phyloP scores from a whole-genome alignment of 2,888 invertebrate genomes.

The Ferdinandea cuprea region DNA sequence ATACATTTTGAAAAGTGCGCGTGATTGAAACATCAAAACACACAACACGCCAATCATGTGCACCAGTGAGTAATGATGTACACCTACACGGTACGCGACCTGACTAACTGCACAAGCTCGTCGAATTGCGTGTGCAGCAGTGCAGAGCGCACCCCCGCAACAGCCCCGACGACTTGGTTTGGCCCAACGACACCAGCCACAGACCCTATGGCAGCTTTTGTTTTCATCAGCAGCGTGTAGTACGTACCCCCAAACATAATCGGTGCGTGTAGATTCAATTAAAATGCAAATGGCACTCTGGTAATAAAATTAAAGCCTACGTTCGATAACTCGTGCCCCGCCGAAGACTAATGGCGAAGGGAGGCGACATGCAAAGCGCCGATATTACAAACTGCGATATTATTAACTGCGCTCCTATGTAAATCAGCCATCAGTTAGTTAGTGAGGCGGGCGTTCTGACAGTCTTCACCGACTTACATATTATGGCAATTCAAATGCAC shows the following conservation, averaged over 20 bases:
- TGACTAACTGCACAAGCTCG: slow-evolving; percentile 41
- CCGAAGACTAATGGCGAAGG: slow-evolving; percentile 28
- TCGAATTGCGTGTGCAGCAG: slow-evolving; percentile 60
- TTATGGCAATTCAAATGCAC: slow-evolving; percentile 33
- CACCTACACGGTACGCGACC: slow-evolving; percentile 56
- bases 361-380: slow-evolving; percentile 72
- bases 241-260: slow-evolving; percentile 26
- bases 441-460: slow-evolving; percentile 42
- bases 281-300: slow-evolving; percentile 71
- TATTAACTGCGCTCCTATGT: slow-evolving; percentile 69
- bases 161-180: slow-evolving; percentile 16
- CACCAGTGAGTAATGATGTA: slow-evolving; percentile 64
- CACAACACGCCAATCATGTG: slow-evolving; percentile 71
- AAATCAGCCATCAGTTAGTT: slow-evolving; percentile 62
- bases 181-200: slow-evolving; percentile 3
- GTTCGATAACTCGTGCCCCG: slow-evolving; percentile 64
- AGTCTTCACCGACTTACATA: slow-evolving; percentile 44
- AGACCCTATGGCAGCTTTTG: slow-evolving; percentile 59
- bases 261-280: slow-evolving; percentile 73
- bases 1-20: slow-evolving; percentile 54
- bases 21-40: slow-evolving; percentile 75
- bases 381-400: slow-evolving; percentile 69
- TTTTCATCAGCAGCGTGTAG: slow-evolving; percentile 53
- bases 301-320: slow-evolving; percentile 74
- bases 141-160: slow-evolving; percentile 57